A percentile compares a stretch with the other conserved stretches of the same genome.
Conservation (phyloP, 2,113 vertebrate genomes). For the Carassius carassius region DNA sequence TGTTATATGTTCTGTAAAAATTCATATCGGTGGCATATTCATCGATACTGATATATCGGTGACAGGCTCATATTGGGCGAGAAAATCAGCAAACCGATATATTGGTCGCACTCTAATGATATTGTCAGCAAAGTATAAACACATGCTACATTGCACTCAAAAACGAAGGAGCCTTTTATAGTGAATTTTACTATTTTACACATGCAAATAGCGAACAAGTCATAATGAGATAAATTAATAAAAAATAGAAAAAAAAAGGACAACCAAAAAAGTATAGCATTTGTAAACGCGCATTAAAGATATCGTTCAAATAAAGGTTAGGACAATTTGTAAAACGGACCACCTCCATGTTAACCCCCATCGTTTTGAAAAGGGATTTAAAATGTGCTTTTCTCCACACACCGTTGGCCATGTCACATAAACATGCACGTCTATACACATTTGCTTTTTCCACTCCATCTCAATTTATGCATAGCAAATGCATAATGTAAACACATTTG, state of each 20-base stretch:
- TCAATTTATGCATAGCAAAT: slow-evolving; percentile 3
- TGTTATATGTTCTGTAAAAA: too few relatives aligned
- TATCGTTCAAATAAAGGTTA: not conserved
- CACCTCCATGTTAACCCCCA: not conserved
- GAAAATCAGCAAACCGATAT: too few relatives aligned
- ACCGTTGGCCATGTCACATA: not conserved
- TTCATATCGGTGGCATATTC: too few relatives aligned
- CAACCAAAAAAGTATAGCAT: not conserved
- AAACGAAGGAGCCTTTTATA: not conserved
- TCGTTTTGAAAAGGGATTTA: not conserved
- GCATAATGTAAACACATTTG: slow-evolving; percentile 12
- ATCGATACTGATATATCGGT: too few relatives aligned
- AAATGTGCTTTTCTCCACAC: not conserved
- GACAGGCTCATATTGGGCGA: too few relatives aligned
- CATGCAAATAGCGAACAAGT: not conserved
- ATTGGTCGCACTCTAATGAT: too few relatives aligned
- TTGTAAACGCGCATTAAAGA: not conserved
- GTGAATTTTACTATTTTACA: not conserved
- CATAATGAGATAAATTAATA: not conserved
- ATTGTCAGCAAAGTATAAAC: too few relatives aligned
- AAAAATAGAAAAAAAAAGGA: not conserved
- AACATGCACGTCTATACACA: not conserved
- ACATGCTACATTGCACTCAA: not conserved
- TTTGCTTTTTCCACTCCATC: not conserved
- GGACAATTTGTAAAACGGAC: not conserved